Conservation (phyloP, 2,797 vertebrate species). For the Danio aesculapii region DNA sequence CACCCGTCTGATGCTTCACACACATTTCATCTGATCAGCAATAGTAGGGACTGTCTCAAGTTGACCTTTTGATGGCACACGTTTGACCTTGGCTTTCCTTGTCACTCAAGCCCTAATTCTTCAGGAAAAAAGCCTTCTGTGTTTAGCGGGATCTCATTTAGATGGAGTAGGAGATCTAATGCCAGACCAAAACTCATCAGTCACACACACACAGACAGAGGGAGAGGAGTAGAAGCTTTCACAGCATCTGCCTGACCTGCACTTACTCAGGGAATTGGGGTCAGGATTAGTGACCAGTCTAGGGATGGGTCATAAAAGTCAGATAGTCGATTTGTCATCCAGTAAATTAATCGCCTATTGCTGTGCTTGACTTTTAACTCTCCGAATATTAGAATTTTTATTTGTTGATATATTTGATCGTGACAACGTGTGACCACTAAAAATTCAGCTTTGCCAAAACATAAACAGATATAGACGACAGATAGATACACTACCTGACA, state of each 20-base stretch:
- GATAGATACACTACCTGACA: too few relatives aligned
- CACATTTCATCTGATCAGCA: constrained; percentile 11
- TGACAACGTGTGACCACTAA: too few relatives aligned
- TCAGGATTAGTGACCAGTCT: constrained; percentile 2
- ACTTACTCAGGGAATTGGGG: constrained; percentile 16
- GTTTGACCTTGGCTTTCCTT: constrained; percentile 47
- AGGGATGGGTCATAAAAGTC: background rate
- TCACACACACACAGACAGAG: constrained; percentile 10
- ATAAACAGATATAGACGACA: too few relatives aligned
- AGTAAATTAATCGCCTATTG: background rate
- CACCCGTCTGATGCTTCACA: background rate
- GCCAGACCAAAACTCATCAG: background rate
- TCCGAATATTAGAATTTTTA: too few relatives aligned
- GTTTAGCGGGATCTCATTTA: constrained; percentile 40
- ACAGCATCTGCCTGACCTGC: constrained; percentile 38
- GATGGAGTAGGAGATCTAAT: constrained; percentile 12
- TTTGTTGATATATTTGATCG: too few relatives aligned
- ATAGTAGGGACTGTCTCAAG: constrained; percentile 13
- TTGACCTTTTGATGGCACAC: constrained; percentile 28
- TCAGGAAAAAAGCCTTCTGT: constrained; percentile 29
- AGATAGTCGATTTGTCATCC: background rate
- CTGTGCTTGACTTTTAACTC: background rate
- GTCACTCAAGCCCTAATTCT: constrained; percentile 34
- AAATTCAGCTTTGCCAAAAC: too few relatives aligned
- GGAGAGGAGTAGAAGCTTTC: background rate